These are phyloP conservation scores for Muscicapa adusta DNA, from an alignment of 2,113 vertebrate genomes.

Conservation along the genomic window DNA sequence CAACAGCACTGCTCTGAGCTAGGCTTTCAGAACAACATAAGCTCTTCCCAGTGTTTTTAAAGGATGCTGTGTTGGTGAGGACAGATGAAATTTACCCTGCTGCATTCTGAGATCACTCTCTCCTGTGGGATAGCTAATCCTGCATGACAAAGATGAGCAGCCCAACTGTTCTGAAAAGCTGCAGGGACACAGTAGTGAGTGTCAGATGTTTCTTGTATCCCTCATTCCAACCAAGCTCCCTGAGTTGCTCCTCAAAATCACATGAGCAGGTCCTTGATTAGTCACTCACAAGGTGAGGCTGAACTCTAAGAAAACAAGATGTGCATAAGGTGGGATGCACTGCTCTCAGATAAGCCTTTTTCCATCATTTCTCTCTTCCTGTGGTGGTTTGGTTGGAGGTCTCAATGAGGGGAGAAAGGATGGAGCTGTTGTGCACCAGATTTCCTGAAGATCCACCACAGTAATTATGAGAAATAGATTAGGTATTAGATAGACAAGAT, in stretches of 20 bases:
- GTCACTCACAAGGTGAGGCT: background rate
- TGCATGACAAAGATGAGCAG: background rate
- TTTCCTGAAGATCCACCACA: background rate
- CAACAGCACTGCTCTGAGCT: background rate
- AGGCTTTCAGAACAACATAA: background rate
- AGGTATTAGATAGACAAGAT: background rate
- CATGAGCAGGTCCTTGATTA: background rate
- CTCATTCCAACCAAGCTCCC: background rate
- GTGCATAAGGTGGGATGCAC: background rate
- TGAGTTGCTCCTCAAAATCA: background rate
- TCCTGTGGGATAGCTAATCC: background rate
- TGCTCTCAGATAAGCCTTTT: background rate
- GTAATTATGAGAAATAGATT: background rate
- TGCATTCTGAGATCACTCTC: background rate
- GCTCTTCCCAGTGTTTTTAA: background rate
- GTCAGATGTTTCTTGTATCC: background rate
- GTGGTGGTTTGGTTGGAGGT: background rate
- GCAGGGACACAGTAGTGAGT: background rate
- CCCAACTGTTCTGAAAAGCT: background rate
- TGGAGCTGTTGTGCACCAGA: background rate
- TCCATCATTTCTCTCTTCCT: background rate
- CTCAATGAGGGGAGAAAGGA: background rate
- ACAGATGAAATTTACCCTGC: background rate
- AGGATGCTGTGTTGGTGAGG: background rate
- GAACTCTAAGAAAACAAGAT: background rate